These are phyloP conservation scores for Knipowitschia caucasica DNA, from an alignment of 2,797 vertebrate species.

Conservation along the genomic window DNA sequence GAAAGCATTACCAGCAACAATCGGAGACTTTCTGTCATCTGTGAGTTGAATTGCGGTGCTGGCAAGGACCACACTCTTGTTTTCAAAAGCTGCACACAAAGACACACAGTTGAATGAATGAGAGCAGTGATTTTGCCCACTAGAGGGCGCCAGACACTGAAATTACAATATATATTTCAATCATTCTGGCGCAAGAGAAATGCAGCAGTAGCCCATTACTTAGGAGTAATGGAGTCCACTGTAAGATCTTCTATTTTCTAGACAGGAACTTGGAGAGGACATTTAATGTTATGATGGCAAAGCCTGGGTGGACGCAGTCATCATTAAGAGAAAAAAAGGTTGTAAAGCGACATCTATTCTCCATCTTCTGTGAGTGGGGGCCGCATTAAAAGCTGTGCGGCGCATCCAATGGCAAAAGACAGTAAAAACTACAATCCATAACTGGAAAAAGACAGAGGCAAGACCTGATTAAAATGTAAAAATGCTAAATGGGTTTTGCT, in stretches of 20 bases:
- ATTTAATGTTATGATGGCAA: conserved; percentile 33
- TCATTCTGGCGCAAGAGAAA: conserved; percentile 1
- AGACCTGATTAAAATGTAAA: conserved; percentile 26
- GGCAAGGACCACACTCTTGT: conserved; percentile 95
- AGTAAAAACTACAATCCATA: conserved; percentile 44
- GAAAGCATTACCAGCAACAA: conserved; percentile 86
- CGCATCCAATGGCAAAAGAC: conserved; percentile 34
- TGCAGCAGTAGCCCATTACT: conserved; percentile 23
- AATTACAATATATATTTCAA: conserved; percentile 4
- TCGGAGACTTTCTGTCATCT: conserved; percentile 93
- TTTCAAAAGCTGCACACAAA: conserved; percentile 78
- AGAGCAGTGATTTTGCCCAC: conserved; percentile 30
- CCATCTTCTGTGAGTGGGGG: conserved; percentile 13
- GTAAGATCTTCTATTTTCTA: conserved; percentile 21
- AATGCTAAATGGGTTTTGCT: conserved; percentile 19
- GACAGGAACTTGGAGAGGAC: conserved; percentile 30
- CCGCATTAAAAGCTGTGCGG: conserved; percentile 38
- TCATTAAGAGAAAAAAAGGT: conserved; percentile 32
- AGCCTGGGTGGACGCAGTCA: conserved; percentile 28
- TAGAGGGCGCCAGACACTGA: conserved; percentile 54
- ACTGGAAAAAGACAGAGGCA: conserved; percentile 18
- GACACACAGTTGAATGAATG: neutral
- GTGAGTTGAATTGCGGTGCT: conserved; percentile 95
- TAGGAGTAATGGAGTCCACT: conserved; percentile 35
- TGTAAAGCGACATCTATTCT: conserved; percentile 34